These are phyloP conservation scores for Musca vetustissima DNA, from an alignment of 1,140 invertebrate genomes.

Conservation along the genomic window DNA sequence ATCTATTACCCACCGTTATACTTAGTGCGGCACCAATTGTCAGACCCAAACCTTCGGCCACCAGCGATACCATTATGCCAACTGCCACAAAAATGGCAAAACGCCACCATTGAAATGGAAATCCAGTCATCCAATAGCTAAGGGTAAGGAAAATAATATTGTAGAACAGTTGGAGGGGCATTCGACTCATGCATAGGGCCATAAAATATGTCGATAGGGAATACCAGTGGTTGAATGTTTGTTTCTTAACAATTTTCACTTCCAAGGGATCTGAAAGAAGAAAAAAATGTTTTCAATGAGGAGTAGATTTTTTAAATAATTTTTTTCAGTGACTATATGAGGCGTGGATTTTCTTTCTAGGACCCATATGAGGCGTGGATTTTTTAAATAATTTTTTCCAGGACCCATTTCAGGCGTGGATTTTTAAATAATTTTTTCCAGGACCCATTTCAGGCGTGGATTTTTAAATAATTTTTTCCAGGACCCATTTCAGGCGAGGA, in stretches of 20 bases:
- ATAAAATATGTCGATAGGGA: constrained; percentile 76
- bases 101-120: constrained; percentile 59
- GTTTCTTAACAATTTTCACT: constrained; percentile 76
- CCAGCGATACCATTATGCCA: constrained; percentile 62
- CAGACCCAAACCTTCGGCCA: constrained; percentile 65
- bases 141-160: constrained; percentile 63
- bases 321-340: too few species aligned
- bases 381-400: too few species aligned
- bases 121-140: constrained; percentile 64
- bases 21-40: constrained; percentile 67
- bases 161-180: constrained; percentile 61
- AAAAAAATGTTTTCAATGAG: constrained; percentile 22
- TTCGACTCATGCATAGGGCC: constrained; percentile 71
- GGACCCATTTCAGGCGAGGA: too few species aligned
- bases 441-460: too few species aligned
- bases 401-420: too few species aligned
- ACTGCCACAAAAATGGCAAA: constrained; percentile 62
- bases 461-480: too few species aligned
- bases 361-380: too few species aligned
- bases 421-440: too few species aligned
- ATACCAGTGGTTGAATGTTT: constrained; percentile 85
- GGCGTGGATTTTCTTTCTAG: too few species aligned
- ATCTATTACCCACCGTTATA: constrained; percentile 59
- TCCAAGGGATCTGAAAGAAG: constrained; percentile 71
- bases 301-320: too few species aligned